Percentiles rank a stretch among this genome's conserved stretches.
phyloP scores from a whole-genome alignment of 2,888 invertebrate species.

The Ernsta delagoae region DNA sequence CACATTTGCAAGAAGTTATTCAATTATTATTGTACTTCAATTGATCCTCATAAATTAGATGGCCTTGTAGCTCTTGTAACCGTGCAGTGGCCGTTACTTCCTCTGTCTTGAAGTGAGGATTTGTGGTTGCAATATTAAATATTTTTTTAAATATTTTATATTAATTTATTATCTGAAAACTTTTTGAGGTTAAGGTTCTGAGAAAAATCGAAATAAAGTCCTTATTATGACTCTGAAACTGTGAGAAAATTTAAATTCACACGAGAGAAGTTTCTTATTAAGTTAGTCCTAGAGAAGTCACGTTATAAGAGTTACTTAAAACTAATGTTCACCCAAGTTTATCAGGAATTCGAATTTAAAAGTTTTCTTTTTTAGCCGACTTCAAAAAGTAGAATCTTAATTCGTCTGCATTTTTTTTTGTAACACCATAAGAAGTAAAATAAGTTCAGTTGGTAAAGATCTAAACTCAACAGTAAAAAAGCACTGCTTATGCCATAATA shows the following conservation, averaged over 20 bases:
- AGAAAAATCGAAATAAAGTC: background rate
- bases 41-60: background rate
- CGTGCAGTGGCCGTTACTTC: constrained; percentile 4
- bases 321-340: background rate
- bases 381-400: no score
- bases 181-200: background rate
- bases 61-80: constrained; percentile 3
- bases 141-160: background rate
- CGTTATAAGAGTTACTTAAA: no score
- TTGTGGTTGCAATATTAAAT: background rate
- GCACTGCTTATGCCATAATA: background rate
- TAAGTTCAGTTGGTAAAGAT: no score
- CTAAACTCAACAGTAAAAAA: background rate
- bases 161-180: background rate
- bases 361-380: background rate
- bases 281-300: background rate
- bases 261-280: background rate
- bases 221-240: background rate
- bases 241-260: background rate
- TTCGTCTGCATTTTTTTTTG: background rate
- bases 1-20: background rate
- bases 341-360: background rate
- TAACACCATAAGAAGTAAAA: background rate
- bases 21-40: background rate
- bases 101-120: background rate